phyloP scores from a whole-genome alignment of 1,140 invertebrate genomes.

The Formica selysi region DNA sequence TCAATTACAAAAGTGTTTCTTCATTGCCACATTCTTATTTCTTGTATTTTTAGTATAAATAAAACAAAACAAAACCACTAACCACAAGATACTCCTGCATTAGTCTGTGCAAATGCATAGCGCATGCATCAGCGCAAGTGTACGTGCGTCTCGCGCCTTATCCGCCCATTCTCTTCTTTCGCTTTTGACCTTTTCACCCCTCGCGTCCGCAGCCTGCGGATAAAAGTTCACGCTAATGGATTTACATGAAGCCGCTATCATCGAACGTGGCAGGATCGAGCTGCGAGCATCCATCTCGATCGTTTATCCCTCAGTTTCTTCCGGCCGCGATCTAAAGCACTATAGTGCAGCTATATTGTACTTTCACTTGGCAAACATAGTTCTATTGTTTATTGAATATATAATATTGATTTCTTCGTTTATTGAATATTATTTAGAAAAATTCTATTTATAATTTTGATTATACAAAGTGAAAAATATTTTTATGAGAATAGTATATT shows the following conservation, averaged over 20 bases:
- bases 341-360: background rate
- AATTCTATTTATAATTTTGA: background rate
- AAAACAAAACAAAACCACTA: background rate
- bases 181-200: constrained; percentile 74
- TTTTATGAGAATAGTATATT: background rate
- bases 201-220: constrained; percentile 47
- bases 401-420: too few species aligned
- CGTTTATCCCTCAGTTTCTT: constrained; percentile 31
- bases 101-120: constrained; percentile 29
- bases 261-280: constrained; percentile 63
- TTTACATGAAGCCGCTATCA: constrained; percentile 72
- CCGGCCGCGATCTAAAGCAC: background rate
- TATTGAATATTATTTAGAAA: constrained; percentile 10
- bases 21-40: background rate
- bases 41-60: background rate
- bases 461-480: background rate
- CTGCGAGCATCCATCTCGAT: constrained; percentile 52
- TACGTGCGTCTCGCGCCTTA: constrained; percentile 62
- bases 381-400: background rate
- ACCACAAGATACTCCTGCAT: constrained; percentile 34
- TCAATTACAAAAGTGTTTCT: background rate
- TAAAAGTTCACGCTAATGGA: constrained; percentile 76
- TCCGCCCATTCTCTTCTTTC: constrained; percentile 62
- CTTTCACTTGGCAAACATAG: background rate
- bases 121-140: constrained; percentile 21